Evolutionary conservation across 2,797 vertebrate genomes (phyloP).

Genomic region (Hipposideros larvatus): DNA sequence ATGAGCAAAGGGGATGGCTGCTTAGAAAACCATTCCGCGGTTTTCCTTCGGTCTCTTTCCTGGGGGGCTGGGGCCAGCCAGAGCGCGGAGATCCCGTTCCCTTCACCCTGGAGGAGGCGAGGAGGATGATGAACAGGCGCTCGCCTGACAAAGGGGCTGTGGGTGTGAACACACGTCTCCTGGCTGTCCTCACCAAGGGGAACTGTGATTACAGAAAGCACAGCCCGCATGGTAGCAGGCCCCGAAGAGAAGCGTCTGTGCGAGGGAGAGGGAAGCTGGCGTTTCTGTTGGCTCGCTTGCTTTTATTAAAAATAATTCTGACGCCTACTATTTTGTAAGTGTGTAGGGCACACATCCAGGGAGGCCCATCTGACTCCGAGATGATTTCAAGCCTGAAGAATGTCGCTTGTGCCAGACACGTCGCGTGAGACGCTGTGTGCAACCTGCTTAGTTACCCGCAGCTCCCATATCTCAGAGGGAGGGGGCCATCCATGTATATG

Average conservation of each 20-base stretch:
- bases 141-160: not conserved
- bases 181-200: rapidly evolving
- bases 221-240: not conserved
- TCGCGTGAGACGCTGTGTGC: not conserved
- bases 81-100: not conserved
- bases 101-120: not conserved
- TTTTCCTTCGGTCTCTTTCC: not conserved
- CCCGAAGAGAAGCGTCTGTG: not conserved
- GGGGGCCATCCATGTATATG: slow-evolving; percentile 56
- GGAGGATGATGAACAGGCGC: not conserved
- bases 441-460: not conserved
- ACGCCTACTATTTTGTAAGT: slow-evolving; percentile 43
- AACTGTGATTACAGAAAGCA: not conserved
- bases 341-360: slow-evolving; percentile 40
- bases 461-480: not conserved
- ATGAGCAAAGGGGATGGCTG: not conserved
- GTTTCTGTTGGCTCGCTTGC: slow-evolving; percentile 31
- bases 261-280: not conserved
- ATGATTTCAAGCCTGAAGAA: slow-evolving; percentile 66
- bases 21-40: not conserved
- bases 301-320: slow-evolving; percentile 75
- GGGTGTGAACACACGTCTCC: not conserved
- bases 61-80: not conserved
- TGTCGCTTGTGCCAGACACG: not conserved
- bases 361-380: slow-evolving; percentile 61